phyloP scores from a whole-genome alignment of 2,888 invertebrate genomes.

The Sarcophaga caerulescens region DNA sequence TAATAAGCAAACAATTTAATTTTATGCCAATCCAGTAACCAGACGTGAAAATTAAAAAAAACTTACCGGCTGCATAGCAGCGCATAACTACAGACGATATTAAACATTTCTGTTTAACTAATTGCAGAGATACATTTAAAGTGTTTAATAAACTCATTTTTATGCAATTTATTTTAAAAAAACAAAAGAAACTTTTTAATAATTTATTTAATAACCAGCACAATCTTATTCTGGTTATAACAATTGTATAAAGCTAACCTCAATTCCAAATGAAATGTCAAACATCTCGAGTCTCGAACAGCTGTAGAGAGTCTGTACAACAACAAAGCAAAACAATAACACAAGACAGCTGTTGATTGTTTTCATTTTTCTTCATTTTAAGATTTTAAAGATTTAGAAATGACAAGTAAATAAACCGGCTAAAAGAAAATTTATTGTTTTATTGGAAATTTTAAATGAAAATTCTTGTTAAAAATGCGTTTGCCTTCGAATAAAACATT shows the following conservation, averaged over 20 bases:
- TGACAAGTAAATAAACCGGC: not conserved
- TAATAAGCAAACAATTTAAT: not conserved
- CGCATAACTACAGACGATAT: conserved; percentile 17
- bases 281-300: conserved; percentile 35
- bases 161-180: conserved; percentile 16
- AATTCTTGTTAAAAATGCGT: conserved; percentile 63
- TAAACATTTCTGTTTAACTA: conserved; percentile 31
- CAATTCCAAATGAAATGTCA: conserved; percentile 41
- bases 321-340: not conserved
- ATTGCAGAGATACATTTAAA: conserved; percentile 23
- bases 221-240: not conserved
- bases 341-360: conserved; percentile 41
- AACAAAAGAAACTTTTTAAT: not conserved
- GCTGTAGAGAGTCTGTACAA: conserved; percentile 15
- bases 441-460: not conserved
- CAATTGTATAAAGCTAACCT: conserved; percentile 45
- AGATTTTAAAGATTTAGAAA: conserved; percentile 9
- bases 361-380: conserved; percentile 5
- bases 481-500: conserved; percentile 83
- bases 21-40: not conserved
- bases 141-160: conserved; percentile 54
- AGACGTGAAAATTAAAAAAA: not conserved
- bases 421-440: not conserved
- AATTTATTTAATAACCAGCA: conserved; percentile 3
- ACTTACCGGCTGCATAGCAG: conserved; percentile 45